Evolutionary conservation across 2,888 invertebrate species (phyloP).

Genomic region (Euclidia mi): DNA sequence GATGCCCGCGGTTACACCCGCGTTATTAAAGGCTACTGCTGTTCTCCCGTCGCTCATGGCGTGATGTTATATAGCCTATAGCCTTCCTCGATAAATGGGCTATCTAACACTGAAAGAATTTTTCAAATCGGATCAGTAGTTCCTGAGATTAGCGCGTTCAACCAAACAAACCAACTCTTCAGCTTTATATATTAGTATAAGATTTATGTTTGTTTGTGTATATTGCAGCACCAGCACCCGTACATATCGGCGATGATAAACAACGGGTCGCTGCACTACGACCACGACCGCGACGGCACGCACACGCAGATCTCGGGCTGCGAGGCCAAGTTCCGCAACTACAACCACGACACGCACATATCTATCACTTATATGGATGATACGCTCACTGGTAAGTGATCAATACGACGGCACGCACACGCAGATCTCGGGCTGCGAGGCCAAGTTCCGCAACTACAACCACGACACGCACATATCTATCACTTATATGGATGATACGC

Average conservation of each 20-base stretch:
- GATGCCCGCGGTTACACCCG: no score
- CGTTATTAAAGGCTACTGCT: no score
- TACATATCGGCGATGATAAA: slow-evolving; percentile 99
- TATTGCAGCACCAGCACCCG: slow-evolving; percentile 97
- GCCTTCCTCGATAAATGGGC: no score
- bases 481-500: slow-evolving; percentile 95
- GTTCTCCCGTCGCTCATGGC: no score
- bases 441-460: slow-evolving; percentile 97
- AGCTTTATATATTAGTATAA: no score
- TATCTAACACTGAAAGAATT: no score
- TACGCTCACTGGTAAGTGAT: slow-evolving; percentile 94
- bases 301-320: slow-evolving; percentile 99
- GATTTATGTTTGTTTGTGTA: no score
- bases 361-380: slow-evolving; percentile 98
- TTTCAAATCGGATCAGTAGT: no score
- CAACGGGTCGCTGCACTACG: slow-evolving; percentile 98
- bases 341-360: slow-evolving; percentile 96
- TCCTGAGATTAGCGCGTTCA: no score
- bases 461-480: slow-evolving; percentile 97
- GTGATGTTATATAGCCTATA: no score
- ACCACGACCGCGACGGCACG: slow-evolving; percentile 99
- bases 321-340: slow-evolving; percentile 98
- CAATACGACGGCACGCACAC: slow-evolving; percentile 99
- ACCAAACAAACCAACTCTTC: no score
- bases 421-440: slow-evolving; percentile 98